These are phyloP conservation scores for Cygnus atratus DNA, from an alignment of 2,113 vertebrate genomes.

Conservation along the genomic window DNA sequence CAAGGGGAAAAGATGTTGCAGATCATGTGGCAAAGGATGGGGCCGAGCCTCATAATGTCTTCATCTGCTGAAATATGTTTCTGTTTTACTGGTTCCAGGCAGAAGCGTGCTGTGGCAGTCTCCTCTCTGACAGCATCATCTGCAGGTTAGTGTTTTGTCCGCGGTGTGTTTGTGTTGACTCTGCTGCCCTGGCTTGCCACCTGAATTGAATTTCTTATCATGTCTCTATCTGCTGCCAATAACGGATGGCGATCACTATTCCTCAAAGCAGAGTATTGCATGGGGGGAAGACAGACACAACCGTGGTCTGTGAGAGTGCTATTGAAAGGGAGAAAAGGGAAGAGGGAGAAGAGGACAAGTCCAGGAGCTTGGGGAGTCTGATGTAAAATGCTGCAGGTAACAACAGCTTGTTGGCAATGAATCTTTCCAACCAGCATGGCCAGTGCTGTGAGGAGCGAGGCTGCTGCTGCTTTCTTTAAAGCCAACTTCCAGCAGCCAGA, in stretches of 20 bases:
- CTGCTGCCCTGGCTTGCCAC: background rate
- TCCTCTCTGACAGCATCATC: background rate
- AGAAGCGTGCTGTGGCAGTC: background rate
- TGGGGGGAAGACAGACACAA: background rate
- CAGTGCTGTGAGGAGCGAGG: background rate
- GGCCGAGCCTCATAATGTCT: background rate
- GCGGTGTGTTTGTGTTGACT: background rate
- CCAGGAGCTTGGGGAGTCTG: background rate
- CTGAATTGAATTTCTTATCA: background rate
- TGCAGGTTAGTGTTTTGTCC: background rate
- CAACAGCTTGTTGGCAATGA: background rate
- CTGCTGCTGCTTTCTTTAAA: background rate
- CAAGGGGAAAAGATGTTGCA: background rate
- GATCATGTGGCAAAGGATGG: fast-evolving
- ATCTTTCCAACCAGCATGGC: background rate
- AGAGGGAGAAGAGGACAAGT: background rate
- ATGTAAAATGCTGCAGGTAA: background rate
- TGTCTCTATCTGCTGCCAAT: background rate
- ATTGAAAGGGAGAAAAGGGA: background rate
- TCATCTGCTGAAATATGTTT: background rate
- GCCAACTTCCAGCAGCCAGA: background rate
- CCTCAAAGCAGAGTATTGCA: background rate
- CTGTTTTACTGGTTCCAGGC: background rate
- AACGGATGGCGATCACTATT: background rate
- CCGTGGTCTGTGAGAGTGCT: background rate